These are phyloP conservation scores for Tretioscincus oriximinensis DNA, from an alignment of 2,113 vertebrate genomes.

Conservation along the genomic window DNA sequence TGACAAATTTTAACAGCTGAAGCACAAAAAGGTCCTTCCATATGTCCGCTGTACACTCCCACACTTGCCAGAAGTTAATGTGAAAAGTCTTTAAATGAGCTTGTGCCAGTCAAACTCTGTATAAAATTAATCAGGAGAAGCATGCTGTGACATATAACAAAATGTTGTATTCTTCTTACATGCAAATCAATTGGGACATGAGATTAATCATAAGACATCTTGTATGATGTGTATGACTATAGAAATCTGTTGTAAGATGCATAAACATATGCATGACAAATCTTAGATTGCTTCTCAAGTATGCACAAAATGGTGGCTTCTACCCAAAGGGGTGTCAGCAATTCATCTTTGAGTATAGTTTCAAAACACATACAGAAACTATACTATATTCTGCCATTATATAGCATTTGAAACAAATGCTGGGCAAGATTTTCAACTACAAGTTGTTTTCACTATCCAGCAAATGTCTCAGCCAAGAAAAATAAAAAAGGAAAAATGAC, in stretches of 20 bases:
- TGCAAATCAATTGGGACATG: constrained; percentile 56
- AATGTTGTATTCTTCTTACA: constrained; percentile 15
- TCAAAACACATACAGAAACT: constrained; percentile 22
- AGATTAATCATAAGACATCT: constrained; percentile 63
- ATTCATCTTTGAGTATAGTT: background rate
- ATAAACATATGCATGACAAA: constrained; percentile 26
- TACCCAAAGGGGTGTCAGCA: background rate
- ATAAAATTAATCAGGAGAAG: constrained; percentile 65
- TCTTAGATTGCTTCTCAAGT: constrained; percentile 37
- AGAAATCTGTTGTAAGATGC: constrained; percentile 58
- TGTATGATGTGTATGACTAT: constrained; percentile 57
- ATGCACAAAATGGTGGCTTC: constrained; percentile 43
- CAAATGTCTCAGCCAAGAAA: background rate
- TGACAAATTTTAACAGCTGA: constrained; percentile 42
- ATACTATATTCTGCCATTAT: background rate
- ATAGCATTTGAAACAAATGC: constrained; percentile 8
- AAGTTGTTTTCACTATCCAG: background rate
- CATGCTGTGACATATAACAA: constrained; percentile 59
- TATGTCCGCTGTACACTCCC: constrained; percentile 53
- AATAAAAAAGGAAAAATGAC: background rate
- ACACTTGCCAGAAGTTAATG: constrained; percentile 57
- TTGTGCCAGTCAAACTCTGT: constrained; percentile 55
- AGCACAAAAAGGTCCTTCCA: constrained; percentile 51
- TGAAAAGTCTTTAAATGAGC: constrained; percentile 64
- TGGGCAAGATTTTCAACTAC: background rate